phyloP scores from a whole-genome alignment of 2,797 vertebrate species.

The Limosa lapponica region DNA sequence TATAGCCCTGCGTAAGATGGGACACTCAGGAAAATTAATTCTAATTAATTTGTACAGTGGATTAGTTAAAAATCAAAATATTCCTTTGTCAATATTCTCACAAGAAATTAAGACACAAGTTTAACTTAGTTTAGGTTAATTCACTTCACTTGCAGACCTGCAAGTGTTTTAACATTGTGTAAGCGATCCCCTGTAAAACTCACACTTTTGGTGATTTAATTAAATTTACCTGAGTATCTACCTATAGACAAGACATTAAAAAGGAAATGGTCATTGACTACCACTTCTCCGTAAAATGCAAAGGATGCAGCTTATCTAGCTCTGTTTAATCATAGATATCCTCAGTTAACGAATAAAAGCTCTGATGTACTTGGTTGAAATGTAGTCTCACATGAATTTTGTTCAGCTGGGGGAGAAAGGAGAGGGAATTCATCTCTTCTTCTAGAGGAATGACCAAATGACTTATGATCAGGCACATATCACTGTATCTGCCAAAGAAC shows the following conservation, averaged over 20 bases:
- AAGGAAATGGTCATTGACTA: not conserved
- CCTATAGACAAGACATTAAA: conserved; percentile 12
- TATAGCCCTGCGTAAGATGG: not conserved
- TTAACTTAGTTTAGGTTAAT: conserved; percentile 39
- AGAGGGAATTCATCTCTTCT: not conserved
- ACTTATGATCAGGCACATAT: conserved; percentile 17
- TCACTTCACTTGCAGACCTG: not conserved
- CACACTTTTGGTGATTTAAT: conserved; percentile 46
- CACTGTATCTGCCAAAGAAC: conserved; percentile 21
- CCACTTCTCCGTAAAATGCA: not conserved
- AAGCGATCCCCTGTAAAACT: conserved; percentile 38
- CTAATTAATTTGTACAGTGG: not conserved
- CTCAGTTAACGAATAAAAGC: not conserved
- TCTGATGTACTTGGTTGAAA: conserved; percentile 16
- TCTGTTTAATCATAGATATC: conserved; percentile 8
- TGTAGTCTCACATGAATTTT: not conserved
- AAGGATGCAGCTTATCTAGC: not conserved
- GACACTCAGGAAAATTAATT: conserved; percentile 41
- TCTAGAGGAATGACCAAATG: not conserved
- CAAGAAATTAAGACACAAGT: not conserved
- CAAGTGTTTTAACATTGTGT: not conserved
- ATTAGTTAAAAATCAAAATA: conserved; percentile 41
- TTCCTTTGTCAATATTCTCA: not conserved
- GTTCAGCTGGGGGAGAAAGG: not conserved
- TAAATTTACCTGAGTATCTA: conserved; percentile 62